Conservation (phyloP, 2,113 vertebrate species). For the Colistium nudipinnis region DNA sequence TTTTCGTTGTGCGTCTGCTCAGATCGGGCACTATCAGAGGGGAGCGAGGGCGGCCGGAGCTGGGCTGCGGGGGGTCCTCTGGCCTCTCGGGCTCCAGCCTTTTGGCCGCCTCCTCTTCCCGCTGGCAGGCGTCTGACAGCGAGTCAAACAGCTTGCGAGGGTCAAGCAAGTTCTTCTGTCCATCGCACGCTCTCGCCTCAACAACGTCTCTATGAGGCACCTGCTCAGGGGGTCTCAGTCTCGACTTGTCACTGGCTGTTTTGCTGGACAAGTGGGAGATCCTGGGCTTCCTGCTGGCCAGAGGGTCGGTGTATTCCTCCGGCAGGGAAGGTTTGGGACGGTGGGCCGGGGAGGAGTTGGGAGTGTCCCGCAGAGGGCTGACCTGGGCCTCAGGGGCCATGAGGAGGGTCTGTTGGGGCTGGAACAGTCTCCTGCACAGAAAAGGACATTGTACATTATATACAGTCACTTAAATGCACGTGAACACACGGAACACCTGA, state of each 20-base stretch:
- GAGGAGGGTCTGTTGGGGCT: conserved; percentile 80
- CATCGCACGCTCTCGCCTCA: not conserved
- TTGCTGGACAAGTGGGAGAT: conserved; percentile 87
- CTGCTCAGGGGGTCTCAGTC: conserved; percentile 61
- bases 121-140: conserved; percentile 81
- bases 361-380: conserved; percentile 85
- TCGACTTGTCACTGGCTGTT: conserved; percentile 72
- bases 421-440: conserved; percentile 86
- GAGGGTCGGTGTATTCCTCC: conserved; percentile 86
- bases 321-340: conserved; percentile 57
- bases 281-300: conserved; percentile 87
- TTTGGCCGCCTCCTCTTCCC: conserved; percentile 63
- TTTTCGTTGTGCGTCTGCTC: conserved; percentile 67
- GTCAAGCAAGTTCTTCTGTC: conserved; percentile 70
- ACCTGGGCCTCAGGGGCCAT: conserved; percentile 79
- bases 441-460: not conserved
- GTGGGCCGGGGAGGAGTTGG: conserved; percentile 86
- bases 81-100: conserved; percentile 49
- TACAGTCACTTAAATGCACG: not conserved
- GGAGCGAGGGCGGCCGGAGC: not conserved
- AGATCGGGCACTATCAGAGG: conserved; percentile 33
- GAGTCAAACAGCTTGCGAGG: conserved; percentile 81
- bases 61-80: not conserved
- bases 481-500: not conserved
- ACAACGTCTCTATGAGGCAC: conserved; percentile 41